These are phyloP conservation scores for Pseudoatta argentina DNA, from an alignment of 1,140 invertebrate species.

Conservation along the genomic window DNA sequence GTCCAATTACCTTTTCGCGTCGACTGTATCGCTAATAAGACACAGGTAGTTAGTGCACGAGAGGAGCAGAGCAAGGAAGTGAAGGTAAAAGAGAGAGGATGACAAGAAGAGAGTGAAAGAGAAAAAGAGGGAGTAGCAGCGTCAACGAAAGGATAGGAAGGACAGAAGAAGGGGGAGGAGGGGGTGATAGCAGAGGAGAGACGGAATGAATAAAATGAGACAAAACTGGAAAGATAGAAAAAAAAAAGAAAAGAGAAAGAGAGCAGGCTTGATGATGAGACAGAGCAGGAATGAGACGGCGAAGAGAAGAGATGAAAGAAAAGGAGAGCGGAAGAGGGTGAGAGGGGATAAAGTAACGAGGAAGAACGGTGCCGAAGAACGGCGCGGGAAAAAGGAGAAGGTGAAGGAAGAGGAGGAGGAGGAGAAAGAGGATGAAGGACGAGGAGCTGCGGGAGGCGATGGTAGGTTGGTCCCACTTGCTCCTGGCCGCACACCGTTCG, in stretches of 20 bases:
- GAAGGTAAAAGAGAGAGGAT: slow-evolving; percentile 64
- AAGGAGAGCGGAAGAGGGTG: not conserved
- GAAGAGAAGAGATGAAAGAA: slow-evolving; percentile 45
- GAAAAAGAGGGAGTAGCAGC: slow-evolving; percentile 61
- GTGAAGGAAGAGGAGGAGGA: not conserved
- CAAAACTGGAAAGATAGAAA: not conserved
- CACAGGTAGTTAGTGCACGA: slow-evolving; percentile 82
- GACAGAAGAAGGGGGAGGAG: not conserved
- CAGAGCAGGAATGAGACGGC: slow-evolving; percentile 60
- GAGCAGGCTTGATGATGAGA: slow-evolving; percentile 12
- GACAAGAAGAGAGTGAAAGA: slow-evolving; percentile 39
- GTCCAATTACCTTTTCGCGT: slow-evolving; percentile 83
- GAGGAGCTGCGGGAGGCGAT: slow-evolving; percentile 35
- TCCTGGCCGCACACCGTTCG: slow-evolving; percentile 58
- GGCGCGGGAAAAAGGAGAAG: not conserved
- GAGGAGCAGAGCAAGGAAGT: slow-evolving; percentile 69
- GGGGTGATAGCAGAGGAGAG: slow-evolving; percentile 3
- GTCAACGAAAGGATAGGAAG: slow-evolving; percentile 16
- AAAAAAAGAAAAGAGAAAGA: slow-evolving; percentile 3
- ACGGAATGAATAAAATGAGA: slow-evolving; percentile 63
- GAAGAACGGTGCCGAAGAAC: slow-evolving; percentile 61
- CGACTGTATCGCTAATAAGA: slow-evolving; percentile 86
- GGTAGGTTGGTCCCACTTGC: slow-evolving; percentile 59
- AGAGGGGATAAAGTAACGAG: slow-evolving; percentile 31
- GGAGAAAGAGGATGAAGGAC: slow-evolving; percentile 7